A percentile compares a stretch with the other conserved stretches of the same genome.
phyloP scores from a whole-genome alignment of 2,888 invertebrate species.

The Heteropelma amictum region DNA sequence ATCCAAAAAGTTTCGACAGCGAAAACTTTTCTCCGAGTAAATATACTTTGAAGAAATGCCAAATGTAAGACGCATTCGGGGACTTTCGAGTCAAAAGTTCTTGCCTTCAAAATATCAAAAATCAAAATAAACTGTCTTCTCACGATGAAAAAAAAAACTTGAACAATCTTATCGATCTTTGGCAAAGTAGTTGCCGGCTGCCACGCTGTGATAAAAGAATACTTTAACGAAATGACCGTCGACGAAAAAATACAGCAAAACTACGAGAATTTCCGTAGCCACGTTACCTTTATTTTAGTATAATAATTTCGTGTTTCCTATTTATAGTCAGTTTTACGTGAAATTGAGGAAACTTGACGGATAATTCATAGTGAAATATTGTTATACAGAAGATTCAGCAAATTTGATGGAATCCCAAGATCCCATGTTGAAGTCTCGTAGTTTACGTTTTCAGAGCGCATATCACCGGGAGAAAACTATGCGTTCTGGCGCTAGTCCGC shows the following conservation, averaged over 20 bases:
- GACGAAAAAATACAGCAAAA: neutral
- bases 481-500: constrained; percentile 38
- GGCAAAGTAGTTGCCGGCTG: too few relatives aligned
- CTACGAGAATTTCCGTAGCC: neutral
- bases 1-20: too few relatives aligned
- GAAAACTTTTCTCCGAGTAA: too few relatives aligned
- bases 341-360: neutral
- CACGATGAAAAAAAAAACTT: too few relatives aligned
- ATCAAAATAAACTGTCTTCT: too few relatives aligned
- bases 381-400: neutral
- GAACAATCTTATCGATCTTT: too few relatives aligned
- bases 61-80: too few relatives aligned
- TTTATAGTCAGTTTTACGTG: neutral
- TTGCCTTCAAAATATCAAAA: too few relatives aligned
- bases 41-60: too few relatives aligned
- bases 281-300: neutral
- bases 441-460: constrained; percentile 17
- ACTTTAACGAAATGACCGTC: too few relatives aligned
- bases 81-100: too few relatives aligned
- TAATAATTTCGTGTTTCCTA: neutral
- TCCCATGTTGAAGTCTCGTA: neutral
- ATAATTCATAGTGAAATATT: neutral
- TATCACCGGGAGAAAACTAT: constrained; percentile 26
- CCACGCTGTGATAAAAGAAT: too few relatives aligned
- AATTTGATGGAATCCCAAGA: constrained; percentile 27